A percentile compares a stretch with the other conserved stretches of the same genome.
phyloP scores from a whole-genome alignment of 1,140 invertebrate genomes.

The Solenopsis invicta region DNA sequence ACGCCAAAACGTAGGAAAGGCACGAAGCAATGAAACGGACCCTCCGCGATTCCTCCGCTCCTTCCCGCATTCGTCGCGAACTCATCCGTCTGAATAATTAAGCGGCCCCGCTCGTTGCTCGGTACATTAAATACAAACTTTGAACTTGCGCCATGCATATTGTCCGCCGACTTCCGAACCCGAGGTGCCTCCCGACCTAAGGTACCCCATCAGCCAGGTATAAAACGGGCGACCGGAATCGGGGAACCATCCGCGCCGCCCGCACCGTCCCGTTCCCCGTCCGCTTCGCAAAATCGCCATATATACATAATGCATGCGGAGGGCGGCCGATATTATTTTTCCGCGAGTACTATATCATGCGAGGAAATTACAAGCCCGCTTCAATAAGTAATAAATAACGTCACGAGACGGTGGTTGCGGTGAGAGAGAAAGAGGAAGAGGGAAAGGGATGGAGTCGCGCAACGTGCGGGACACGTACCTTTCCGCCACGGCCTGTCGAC shows the following conservation, averaged over 20 bases:
- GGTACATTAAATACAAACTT: slow-evolving; percentile 70
- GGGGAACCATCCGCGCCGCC: neutral
- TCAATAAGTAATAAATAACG: slow-evolving; percentile 84
- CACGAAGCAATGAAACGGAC: neutral
- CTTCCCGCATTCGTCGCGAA: slow-evolving; percentile 7
- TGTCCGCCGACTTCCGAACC: slow-evolving; percentile 62
- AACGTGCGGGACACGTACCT: slow-evolving; percentile 50
- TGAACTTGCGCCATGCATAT: slow-evolving; percentile 62
- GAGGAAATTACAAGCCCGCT: slow-evolving; percentile 81
- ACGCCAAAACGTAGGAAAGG: neutral
- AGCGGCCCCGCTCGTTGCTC: slow-evolving; percentile 66
- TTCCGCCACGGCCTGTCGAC: slow-evolving; percentile 33
- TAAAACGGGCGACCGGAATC: slow-evolving; percentile 1
- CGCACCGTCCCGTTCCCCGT: neutral
- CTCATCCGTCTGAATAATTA: slow-evolving; percentile 76
- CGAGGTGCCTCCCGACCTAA: slow-evolving; percentile 2
- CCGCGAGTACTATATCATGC: slow-evolving; percentile 78
- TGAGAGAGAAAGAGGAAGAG: neutral
- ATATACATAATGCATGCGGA: slow-evolving; percentile 78
- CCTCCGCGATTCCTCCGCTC: neutral
- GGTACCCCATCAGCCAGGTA: neutral
- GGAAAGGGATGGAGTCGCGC: slow-evolving; percentile 49
- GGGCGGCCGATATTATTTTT: slow-evolving; percentile 81
- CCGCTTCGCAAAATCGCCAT: slow-evolving; percentile 26
- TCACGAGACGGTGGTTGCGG: slow-evolving; percentile 58